phyloP scores from a whole-genome alignment of 2,113 vertebrate genomes.

The Phainopepla nitens region DNA sequence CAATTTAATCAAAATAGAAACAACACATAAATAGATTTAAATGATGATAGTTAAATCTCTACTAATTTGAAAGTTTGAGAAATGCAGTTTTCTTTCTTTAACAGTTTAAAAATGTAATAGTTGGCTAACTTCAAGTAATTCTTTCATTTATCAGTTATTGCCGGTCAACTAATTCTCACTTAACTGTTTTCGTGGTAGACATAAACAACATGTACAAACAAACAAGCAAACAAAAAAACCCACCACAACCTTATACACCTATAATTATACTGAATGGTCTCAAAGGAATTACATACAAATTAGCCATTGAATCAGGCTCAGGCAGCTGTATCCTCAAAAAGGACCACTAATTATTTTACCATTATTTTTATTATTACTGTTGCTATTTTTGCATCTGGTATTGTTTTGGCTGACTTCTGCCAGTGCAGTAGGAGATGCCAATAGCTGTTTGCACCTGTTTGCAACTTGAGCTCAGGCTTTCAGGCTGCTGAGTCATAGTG shows the following conservation, averaged over 20 bases:
- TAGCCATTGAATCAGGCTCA: not conserved
- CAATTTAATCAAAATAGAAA: not conserved
- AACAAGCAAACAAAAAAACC: not conserved
- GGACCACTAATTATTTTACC: not conserved
- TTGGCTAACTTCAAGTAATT: not conserved
- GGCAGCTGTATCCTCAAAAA: not conserved
- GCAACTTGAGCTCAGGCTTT: not conserved
- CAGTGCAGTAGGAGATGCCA: not conserved
- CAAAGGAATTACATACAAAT: not conserved
- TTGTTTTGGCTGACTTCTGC: not conserved
- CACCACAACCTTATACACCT: not conserved
- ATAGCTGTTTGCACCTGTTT: not conserved
- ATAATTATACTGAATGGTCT: not conserved
- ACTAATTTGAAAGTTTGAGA: not conserved
- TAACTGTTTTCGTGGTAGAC: not conserved
- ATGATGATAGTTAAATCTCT: not conserved
- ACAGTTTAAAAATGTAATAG: not conserved
- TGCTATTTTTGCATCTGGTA: not conserved
- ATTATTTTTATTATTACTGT: not conserved
- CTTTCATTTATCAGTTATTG: not conserved
- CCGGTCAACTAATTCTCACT: not conserved
- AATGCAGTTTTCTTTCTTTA: not conserved
- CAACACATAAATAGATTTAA: not conserved
- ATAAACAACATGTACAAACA: not conserved
- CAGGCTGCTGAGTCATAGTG: constrained; percentile 30